Base-by-base conservation (phyloP, 2,888 invertebrate species). In the Leptopilina syphax region DNA sequence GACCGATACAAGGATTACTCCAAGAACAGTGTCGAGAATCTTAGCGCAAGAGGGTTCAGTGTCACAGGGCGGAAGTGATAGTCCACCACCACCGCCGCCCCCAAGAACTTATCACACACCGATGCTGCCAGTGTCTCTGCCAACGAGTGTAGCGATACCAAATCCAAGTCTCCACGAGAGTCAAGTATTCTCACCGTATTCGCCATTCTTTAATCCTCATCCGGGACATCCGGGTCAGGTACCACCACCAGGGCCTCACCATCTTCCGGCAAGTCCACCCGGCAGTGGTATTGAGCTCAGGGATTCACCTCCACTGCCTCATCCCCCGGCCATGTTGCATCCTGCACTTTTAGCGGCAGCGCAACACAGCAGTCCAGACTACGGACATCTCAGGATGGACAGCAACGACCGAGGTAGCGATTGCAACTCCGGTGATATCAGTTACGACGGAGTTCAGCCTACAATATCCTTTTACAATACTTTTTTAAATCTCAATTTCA, bases 161-260 rank as follows among this genome's bases (percentile, higher is more conserved):
- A 98, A 98, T 93, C 98, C 98, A 81, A 97, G 97, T 91, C 94
- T 98, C 88, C 98, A 98, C 94, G 97, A 97, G 94, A 97, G 97
- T 92, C 97, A 97, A 93, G 97, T 97, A 90, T 97, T 97, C 93
- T 97, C 97, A 86, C 97, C 97, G 87, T 97, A 97, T 93, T 96
- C 96, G 90, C 97, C 97, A 87, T 97, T 97, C 93, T 97, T 97
- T 93, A 96, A 96, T 86, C 90, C 89, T 81, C 91, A 91, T 85
- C 88, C 88, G 80, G 87, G 90, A 80, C 91, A 91, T 85, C 87
- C 90, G 77, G 91, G 91, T 80, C 92, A 91, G 86, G 91, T 91
- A 80, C 91, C 92, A 85, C 91, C 91, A 54, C 87, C 89, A 77
- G 92, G 91, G 80, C 89, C 91, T 47, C 93, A 92, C 84, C 92